These are phyloP conservation scores for Scaptodrosophila lebanonensis DNA, from an alignment of 1,140 invertebrate genomes.

Conservation along the genomic window DNA sequence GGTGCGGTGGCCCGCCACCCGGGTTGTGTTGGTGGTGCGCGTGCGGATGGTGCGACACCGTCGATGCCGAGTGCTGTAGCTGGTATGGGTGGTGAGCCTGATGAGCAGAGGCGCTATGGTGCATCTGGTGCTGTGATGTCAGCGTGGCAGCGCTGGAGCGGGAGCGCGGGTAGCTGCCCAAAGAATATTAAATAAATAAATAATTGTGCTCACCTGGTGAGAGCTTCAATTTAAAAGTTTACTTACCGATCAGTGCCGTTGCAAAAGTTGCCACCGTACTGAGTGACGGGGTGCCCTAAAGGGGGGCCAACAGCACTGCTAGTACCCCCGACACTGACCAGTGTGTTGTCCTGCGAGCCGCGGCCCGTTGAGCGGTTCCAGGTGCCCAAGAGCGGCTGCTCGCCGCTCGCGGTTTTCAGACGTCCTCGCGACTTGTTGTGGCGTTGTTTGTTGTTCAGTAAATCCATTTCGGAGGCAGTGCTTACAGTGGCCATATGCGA, in stretches of 20 bases:
- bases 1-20: constrained; percentile 41
- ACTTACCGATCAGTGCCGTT: constrained; percentile 76
- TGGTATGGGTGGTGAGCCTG: constrained; percentile 54
- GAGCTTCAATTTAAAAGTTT: background rate
- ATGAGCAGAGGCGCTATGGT: constrained; percentile 47
- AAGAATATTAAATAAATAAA: background rate
- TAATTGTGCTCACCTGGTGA: background rate
- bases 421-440: constrained; percentile 81
- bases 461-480: constrained; percentile 85
- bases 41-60: constrained; percentile 65
- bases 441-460: constrained; percentile 81
- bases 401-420: constrained; percentile 79
- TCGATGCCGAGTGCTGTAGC: constrained; percentile 65
- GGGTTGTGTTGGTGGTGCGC: constrained; percentile 50
- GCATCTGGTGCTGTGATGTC: constrained; percentile 53
- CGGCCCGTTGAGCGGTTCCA: constrained; percentile 72
- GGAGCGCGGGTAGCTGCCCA: constrained; percentile 56
- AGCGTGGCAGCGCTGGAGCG: constrained; percentile 39
- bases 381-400: constrained; percentile 71
- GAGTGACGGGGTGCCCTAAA: constrained; percentile 63
- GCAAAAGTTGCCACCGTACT: constrained; percentile 74
- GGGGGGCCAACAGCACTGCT: constrained; percentile 44
- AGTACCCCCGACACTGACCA: constrained; percentile 32
- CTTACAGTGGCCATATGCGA: constrained; percentile 81
- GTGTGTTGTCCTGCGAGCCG: constrained; percentile 75